A percentile compares a stretch with the other conserved stretches of the same genome.
Evolutionary conservation across 2,797 vertebrate genomes (phyloP).

Genomic region (Discoglossus pictus): DNA sequence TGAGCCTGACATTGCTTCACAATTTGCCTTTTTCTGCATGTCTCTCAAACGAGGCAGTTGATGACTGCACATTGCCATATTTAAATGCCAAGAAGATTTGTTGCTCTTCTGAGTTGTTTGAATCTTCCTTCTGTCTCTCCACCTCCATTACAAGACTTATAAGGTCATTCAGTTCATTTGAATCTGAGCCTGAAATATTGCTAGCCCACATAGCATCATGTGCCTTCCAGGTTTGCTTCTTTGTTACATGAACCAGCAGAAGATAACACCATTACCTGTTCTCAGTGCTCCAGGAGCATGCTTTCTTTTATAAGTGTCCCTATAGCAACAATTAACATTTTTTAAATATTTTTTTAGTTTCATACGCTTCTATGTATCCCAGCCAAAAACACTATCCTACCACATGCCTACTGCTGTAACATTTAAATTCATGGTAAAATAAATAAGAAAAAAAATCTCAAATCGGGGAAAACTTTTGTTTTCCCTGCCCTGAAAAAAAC

Average conservation of each 20-base stretch:
- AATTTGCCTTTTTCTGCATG: slow-evolving; percentile 13
- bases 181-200: slow-evolving; percentile 32
- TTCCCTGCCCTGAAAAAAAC: slow-evolving; percentile 32
- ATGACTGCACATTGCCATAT: slow-evolving; percentile 13
- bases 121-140: neutral
- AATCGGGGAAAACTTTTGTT: slow-evolving; percentile 58
- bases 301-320: neutral
- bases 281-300: slow-evolving; percentile 11
- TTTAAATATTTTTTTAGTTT: neutral
- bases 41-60: slow-evolving; percentile 6
- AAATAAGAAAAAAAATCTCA: slow-evolving; percentile 35
- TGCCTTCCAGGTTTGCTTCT: slow-evolving; percentile 45
- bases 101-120: neutral
- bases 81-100: slow-evolving; percentile 5
- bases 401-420: slow-evolving; percentile 2
- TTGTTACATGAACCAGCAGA: slow-evolving; percentile 33
- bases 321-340: too few relatives aligned
- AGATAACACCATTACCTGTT: neutral
- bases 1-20: slow-evolving; percentile 15
- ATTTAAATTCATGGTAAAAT: slow-evolving; percentile 1
- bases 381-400: slow-evolving; percentile 13
- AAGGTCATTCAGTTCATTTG: slow-evolving; percentile 9
- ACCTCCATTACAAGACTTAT: slow-evolving; percentile 15
- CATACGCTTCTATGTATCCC: slow-evolving; percentile 1
- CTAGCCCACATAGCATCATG: slow-evolving; percentile 42